Conservation (phyloP, 2,113 vertebrate species). For the Tragelaphus strepsiceros region DNA sequence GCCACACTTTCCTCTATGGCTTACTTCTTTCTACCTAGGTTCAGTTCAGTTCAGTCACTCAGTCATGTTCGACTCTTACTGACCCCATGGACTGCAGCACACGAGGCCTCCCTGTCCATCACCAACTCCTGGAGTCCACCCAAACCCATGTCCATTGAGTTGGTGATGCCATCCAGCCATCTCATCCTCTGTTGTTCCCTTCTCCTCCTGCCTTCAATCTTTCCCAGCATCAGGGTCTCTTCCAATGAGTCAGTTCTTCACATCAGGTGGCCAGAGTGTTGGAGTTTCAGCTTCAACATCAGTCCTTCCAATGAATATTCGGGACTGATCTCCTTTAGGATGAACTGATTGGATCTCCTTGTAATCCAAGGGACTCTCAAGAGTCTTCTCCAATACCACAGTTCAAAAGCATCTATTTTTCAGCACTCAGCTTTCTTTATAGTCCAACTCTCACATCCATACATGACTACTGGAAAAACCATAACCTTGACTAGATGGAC, state of each 20-base stretch:
- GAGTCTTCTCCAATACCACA: neutral
- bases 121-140: neutral
- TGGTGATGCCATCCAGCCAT: neutral
- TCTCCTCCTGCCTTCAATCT: neutral
- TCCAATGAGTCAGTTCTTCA: neutral
- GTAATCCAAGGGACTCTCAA: neutral
- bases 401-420: neutral
- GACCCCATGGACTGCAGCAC: neutral
- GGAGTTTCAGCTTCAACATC: neutral
- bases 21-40: neutral
- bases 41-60: neutral
- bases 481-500: rapidly evolving
- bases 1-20: neutral
- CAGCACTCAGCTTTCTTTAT: neutral
- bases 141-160: neutral
- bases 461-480: neutral
- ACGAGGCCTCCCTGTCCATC: neutral
- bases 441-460: neutral
- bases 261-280: neutral
- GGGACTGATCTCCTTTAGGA: neutral
- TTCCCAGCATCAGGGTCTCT: neutral
- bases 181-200: neutral
- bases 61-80: rapidly evolving
- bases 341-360: neutral
- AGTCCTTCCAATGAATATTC: neutral